Conservation (phyloP, 2,888 invertebrate species). For the Dolichomitus sp. region DNA sequence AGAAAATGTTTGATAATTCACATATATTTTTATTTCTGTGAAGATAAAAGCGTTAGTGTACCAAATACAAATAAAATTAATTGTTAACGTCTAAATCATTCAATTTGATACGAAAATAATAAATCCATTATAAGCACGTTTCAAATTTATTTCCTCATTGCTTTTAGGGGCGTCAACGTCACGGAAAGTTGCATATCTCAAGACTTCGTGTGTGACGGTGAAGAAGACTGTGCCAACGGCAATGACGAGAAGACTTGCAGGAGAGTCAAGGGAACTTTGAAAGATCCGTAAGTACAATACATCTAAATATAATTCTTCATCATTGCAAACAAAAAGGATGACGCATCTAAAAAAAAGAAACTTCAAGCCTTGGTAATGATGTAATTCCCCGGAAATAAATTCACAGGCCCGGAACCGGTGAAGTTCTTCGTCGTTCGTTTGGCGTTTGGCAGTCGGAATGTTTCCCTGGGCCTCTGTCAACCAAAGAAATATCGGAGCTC, state of each 20-base stretch:
- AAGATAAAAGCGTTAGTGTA: too few relatives aligned
- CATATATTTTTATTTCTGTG: too few relatives aligned
- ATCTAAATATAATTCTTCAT: constrained; percentile 18
- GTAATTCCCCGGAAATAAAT: constrained; percentile 24
- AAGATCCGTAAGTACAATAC: constrained; percentile 78
- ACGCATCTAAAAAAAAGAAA: constrained; percentile 10
- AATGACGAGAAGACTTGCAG: constrained; percentile 91
- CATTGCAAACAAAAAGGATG: background rate
- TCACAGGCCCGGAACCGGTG: constrained; percentile 88
- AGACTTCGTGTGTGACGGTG: constrained; percentile 93
- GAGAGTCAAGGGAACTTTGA: constrained; percentile 85
- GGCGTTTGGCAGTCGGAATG: constrained; percentile 93
- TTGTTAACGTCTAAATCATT: background rate
- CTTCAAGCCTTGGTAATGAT: background rate
- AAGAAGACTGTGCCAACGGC: constrained; percentile 91
- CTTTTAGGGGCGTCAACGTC: constrained; percentile 54
- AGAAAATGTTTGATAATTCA: too few relatives aligned
- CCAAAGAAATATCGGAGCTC: constrained; percentile 87
- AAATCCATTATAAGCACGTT: background rate
- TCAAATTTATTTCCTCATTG: background rate
- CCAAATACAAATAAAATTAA: too few relatives aligned
- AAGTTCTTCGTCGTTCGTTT: constrained; percentile 89
- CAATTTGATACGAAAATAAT: background rate
- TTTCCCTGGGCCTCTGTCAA: constrained; percentile 84
- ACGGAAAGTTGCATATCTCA: constrained; percentile 88